Evolutionary conservation across 2,888 invertebrate genomes (phyloP).

Genomic region (Lepidocyrtoides sp.): DNA sequence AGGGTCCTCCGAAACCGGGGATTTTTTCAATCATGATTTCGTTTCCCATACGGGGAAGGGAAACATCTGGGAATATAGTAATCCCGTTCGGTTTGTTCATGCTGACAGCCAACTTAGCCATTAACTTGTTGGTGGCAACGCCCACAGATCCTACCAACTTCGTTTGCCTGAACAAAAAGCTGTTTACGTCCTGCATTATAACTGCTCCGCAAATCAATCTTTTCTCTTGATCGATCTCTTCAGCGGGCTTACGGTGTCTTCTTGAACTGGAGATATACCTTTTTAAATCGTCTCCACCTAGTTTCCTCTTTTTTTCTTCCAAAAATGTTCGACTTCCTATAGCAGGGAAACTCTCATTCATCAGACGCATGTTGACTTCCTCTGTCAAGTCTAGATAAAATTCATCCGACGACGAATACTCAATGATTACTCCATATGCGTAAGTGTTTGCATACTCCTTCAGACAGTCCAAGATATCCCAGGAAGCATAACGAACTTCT

Average conservation of each 20-base stretch:
- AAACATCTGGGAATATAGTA: slow-evolving; percentile 19
- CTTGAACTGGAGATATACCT: background rate
- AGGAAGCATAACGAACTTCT: slow-evolving; percentile 49
- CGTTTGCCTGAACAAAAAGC: slow-evolving; percentile 26
- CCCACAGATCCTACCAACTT: slow-evolving; percentile 50
- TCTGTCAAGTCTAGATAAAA: slow-evolving; percentile 66
- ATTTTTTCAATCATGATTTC: slow-evolving; percentile 20
- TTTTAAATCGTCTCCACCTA: slow-evolving; percentile 7
- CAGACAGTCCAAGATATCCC: slow-evolving; percentile 61
- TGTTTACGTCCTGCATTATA: slow-evolving; percentile 53
- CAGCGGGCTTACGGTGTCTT: background rate
- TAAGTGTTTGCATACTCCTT: background rate
- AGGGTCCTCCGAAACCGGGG: slow-evolving; percentile 44
- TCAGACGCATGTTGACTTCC: slow-evolving; percentile 21
- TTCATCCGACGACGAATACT: slow-evolving; percentile 68
- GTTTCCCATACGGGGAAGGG: background rate
- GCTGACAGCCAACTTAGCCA: slow-evolving; percentile 54
- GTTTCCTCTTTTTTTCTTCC: background rate
- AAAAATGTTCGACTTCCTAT: slow-evolving; percentile 37
- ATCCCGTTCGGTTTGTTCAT: slow-evolving; percentile 67
- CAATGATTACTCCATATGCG: slow-evolving; percentile 12
- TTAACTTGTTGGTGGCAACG: slow-evolving; percentile 50
- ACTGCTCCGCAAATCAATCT: slow-evolving; percentile 30
- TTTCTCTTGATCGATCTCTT: background rate
- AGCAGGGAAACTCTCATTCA: background rate